Evolutionary conservation across 1,140 invertebrate species (phyloP).

Genomic region (Calephelis nemesis): DNA sequence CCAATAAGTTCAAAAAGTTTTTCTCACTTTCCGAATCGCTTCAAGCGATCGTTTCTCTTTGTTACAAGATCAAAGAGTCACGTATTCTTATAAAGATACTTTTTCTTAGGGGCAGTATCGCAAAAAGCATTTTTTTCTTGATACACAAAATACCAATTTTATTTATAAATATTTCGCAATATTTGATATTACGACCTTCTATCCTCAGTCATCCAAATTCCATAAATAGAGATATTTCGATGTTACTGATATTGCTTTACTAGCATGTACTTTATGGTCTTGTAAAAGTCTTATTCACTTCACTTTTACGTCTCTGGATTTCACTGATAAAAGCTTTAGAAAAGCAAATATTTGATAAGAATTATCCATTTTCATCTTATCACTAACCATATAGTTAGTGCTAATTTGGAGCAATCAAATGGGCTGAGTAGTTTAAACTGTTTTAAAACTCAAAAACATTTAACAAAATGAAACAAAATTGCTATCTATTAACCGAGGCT

Average conservation of each 20-base stretch:
- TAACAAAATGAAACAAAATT: too few species aligned
- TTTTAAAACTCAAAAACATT: too few species aligned
- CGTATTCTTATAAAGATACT: constrained; percentile 10
- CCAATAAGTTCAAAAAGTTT: constrained; percentile 12
- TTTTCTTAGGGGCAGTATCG: constrained; percentile 1
- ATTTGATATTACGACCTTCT: not conserved
- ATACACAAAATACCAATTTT: constrained; percentile 20
- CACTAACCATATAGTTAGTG: too few species aligned
- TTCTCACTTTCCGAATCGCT: not conserved
- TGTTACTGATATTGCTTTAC: constrained; percentile 11
- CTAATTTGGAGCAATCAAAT: too few species aligned
- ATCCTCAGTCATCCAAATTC: constrained; percentile 20
- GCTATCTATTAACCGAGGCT: too few species aligned
- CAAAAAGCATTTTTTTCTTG: constrained; percentile 3
- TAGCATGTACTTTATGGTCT: not conserved
- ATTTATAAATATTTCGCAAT: constrained; percentile 23
- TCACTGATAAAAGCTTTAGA: too few species aligned
- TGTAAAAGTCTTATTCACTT: constrained; percentile 2
- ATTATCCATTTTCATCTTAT: too few species aligned
- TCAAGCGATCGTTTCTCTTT: constrained; percentile 4
- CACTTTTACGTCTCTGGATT: not conserved
- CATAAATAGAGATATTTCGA: constrained; percentile 2
- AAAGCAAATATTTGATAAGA: too few species aligned
- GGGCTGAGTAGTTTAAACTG: too few species aligned
- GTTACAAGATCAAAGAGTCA: constrained; percentile 5